A percentile compares a stretch with the other conserved stretches of the same genome.
Conservation (phyloP, 2,797 vertebrate species). For the Coccyzus lansbergi region DNA sequence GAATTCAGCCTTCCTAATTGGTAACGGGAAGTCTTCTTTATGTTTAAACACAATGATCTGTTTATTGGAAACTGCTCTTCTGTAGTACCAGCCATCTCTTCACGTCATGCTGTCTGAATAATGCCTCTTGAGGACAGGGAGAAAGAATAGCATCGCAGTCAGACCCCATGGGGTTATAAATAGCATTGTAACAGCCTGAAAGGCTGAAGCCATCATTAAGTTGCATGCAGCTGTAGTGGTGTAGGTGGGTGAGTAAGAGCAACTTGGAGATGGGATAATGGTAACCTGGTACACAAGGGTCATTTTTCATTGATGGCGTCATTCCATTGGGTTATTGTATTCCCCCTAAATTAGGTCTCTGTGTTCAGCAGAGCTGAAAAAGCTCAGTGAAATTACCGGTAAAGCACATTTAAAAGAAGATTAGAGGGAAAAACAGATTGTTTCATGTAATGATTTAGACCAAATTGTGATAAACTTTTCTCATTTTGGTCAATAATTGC, state of each 20-base stretch:
- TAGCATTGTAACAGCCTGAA: constrained; percentile 40
- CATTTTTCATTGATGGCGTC: constrained; percentile 43
- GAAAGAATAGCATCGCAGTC: constrained; percentile 17
- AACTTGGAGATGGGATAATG: constrained; percentile 38
- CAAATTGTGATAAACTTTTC: constrained; percentile 6
- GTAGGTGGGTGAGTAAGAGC: constrained; percentile 46
- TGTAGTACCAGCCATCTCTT: constrained; percentile 43
- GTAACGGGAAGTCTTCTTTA: constrained; percentile 49
- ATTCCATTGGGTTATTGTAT: neutral
- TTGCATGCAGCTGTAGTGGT: constrained; percentile 62
- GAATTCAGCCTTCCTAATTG: constrained; percentile 13
- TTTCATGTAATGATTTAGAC: neutral
- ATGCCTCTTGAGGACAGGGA: constrained; percentile 41
- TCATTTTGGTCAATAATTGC: neutral
- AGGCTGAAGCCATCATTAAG: constrained; percentile 34
- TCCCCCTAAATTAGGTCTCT: constrained; percentile 27
- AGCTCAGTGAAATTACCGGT: neutral
- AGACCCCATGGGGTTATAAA: constrained; percentile 35
- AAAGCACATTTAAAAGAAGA: constrained; percentile 36
- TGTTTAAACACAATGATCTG: constrained; percentile 57
- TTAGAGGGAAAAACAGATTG: constrained; percentile 14
- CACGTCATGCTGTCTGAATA: constrained; percentile 41
- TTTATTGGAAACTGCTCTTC: constrained; percentile 63
- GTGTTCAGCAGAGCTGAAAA: constrained; percentile 13
- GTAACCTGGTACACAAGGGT: constrained; percentile 49